Conservation (phyloP, 2,113 vertebrate species). For the Limanda limanda region DNA sequence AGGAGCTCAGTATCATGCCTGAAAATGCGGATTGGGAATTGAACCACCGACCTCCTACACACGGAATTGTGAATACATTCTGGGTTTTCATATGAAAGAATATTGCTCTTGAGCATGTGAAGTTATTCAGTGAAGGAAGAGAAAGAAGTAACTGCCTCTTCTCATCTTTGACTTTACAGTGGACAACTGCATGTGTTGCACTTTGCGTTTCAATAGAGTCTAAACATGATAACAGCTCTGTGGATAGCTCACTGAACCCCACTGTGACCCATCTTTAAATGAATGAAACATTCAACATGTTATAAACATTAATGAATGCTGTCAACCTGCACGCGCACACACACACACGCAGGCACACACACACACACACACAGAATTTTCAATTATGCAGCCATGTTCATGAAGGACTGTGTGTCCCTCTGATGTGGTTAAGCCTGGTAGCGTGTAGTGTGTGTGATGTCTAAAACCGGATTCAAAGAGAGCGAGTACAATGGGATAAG, state of each 20-base stretch:
- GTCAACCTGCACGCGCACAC: no score
- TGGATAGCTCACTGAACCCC: background rate
- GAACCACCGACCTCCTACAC: no score
- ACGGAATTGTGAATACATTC: background rate
- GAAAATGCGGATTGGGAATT: no score
- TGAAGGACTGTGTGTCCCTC: slow-evolving; percentile 37
- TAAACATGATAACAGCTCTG: background rate
- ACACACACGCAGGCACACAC: background rate
- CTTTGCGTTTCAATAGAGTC: background rate
- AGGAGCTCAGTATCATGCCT: no score
- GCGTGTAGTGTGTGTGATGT: slow-evolving; percentile 11
- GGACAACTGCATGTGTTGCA: background rate
- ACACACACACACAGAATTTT: slow-evolving; percentile 16
- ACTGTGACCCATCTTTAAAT: background rate
- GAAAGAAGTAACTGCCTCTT: background rate
- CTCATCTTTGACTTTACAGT: slow-evolving; percentile 8
- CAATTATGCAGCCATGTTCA: slow-evolving; percentile 40
- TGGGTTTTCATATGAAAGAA: background rate
- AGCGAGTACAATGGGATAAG: slow-evolving; percentile 61
- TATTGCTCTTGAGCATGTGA: background rate
- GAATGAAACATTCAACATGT: slow-evolving; percentile 10
- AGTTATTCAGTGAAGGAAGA: background rate
- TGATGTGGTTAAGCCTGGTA: slow-evolving; percentile 41
- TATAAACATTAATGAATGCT: slow-evolving; percentile 16
- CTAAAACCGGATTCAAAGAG: slow-evolving; percentile 44